These are phyloP conservation scores for Hesperia comma DNA, from an alignment of 2,888 invertebrate genomes.

Conservation along the genomic window DNA sequence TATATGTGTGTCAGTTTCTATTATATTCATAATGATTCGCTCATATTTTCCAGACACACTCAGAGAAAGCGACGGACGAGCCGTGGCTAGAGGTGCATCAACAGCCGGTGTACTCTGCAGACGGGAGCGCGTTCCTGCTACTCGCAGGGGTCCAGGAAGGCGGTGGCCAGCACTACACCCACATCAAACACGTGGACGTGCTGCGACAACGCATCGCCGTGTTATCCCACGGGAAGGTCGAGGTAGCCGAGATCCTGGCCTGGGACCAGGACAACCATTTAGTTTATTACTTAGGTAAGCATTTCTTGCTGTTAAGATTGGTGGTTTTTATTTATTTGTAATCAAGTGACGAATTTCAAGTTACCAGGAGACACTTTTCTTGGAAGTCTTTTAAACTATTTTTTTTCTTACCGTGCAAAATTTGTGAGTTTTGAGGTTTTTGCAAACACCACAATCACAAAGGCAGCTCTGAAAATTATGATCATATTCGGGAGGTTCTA, in stretches of 20 bases:
- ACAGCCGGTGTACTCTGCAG: slow-evolving; percentile 92
- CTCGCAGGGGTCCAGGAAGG: slow-evolving; percentile 93
- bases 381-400: no score
- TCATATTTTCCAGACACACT: slow-evolving; percentile 92
- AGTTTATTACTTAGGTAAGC: slow-evolving; percentile 87
- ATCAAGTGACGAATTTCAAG: no score
- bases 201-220: slow-evolving; percentile 92
- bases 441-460: no score
- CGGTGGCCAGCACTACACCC: slow-evolving; percentile 92
- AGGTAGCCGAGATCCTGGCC: slow-evolving; percentile 91
- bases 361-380: no score
- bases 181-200: slow-evolving; percentile 94
- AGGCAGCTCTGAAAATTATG: no score
- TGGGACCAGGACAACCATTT: slow-evolving; percentile 94
- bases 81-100: slow-evolving; percentile 94
- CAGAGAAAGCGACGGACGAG: slow-evolving; percentile 92
- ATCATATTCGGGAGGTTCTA: no score
- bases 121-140: slow-evolving; percentile 92
- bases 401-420: no score
- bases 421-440: no score
- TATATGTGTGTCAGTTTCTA: no score
- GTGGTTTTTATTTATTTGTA: no score
- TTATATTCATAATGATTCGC: no score
- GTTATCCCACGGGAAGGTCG: slow-evolving; percentile 93
- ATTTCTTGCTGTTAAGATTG: not conserved